These are phyloP conservation scores for Cotesia typhae DNA, from an alignment of 1,140 invertebrate species.

Conservation along the genomic window DNA sequence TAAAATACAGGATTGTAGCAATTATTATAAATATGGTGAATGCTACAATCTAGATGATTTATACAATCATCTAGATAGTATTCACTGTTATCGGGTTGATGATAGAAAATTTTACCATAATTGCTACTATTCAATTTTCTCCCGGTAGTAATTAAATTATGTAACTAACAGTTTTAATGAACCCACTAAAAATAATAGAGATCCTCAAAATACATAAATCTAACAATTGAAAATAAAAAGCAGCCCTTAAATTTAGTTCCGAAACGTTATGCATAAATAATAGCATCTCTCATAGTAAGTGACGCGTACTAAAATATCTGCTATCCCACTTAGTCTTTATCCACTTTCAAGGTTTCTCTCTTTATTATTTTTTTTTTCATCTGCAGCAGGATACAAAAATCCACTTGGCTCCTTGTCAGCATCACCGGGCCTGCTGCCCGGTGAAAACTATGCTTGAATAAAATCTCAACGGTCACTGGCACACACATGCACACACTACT, in stretches of 20 bases:
- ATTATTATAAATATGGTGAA: too few species aligned
- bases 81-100: too few species aligned
- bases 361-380: neutral
- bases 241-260: constrained; percentile 1
- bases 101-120: too few species aligned
- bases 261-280: constrained; percentile 28
- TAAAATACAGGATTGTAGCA: too few species aligned
- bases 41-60: too few species aligned
- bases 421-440: constrained; percentile 20
- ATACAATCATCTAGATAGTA: too few species aligned
- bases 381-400: constrained; percentile 19
- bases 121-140: too few species aligned
- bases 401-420: constrained; percentile 27
- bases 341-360: neutral
- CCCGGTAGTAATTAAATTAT: too few species aligned
- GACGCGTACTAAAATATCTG: constrained; percentile 10
- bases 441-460: constrained; percentile 21
- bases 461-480: constrained; percentile 36
- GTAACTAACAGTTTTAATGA: too few species aligned
- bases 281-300: constrained; percentile 7
- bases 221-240: constrained; percentile 5
- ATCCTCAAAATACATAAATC: too few species aligned
- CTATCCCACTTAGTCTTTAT: too few species aligned
- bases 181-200: too few species aligned
- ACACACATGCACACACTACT: constrained; percentile 16